Conservation (phyloP, 2,797 vertebrate species). For the Pristis pectinata region DNA sequence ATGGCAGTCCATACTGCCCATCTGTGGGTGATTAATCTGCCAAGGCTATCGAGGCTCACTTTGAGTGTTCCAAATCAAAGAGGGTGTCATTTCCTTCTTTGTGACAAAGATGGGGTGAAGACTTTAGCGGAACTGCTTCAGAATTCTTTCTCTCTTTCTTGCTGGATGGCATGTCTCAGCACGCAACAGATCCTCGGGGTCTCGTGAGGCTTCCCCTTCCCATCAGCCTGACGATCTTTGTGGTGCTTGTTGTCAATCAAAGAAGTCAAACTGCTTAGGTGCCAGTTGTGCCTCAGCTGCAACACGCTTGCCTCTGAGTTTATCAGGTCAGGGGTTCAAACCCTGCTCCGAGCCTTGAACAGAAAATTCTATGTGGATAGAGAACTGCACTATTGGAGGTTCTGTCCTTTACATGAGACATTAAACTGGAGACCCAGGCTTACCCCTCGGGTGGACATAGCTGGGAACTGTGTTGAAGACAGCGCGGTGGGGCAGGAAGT, state of each 20-base stretch:
- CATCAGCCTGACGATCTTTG: too few relatives aligned
- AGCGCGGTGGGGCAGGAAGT: too few relatives aligned
- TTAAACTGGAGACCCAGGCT: not conserved
- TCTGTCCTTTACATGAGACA: not conserved
- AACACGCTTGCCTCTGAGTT: not conserved
- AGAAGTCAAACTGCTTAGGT: too few relatives aligned
- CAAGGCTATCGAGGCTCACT: not conserved
- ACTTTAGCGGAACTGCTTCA: not conserved
- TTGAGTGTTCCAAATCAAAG: not conserved
- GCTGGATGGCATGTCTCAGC: not conserved
- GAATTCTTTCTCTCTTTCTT: not conserved
- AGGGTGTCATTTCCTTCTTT: not conserved
- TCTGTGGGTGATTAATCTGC: not conserved
- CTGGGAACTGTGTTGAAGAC: too few relatives aligned
- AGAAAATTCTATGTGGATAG: not conserved
- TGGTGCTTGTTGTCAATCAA: too few relatives aligned
- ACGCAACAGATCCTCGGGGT: too few relatives aligned
- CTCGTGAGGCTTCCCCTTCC: too few relatives aligned
- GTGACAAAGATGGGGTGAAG: not conserved
- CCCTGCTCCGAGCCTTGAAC: not conserved
- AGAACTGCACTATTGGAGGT: not conserved
- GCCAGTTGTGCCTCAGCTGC: not conserved
- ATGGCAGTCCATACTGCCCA: not conserved
- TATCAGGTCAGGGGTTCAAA: not conserved
- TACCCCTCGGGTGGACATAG: too few relatives aligned